Evolutionary conservation across 2,113 vertebrate genomes (phyloP), one percentile per base, ranked within the genome.

Genomic region (Sula dactylatra): DNA sequence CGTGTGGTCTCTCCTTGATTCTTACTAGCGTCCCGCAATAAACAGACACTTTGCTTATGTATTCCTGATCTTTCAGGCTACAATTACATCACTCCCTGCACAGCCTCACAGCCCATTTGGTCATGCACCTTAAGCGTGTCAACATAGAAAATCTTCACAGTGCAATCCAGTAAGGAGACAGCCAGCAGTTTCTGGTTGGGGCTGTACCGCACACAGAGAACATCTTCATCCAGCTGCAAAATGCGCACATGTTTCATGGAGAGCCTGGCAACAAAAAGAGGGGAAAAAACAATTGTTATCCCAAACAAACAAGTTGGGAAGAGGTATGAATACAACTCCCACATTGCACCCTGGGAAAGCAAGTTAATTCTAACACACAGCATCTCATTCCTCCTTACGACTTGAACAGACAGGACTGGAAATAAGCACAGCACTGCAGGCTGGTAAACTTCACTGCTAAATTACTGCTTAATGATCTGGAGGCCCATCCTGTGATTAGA

Each of bases 161-260:
- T 99, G 95, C 99, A 99, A 97, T 99, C 99, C 25, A 99, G 95
- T 77, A 99, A 90, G 52, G 99, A 99, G 42, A 98, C 98, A 9
- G 99, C 99, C 95, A 99, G 85, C 84, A 99, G 97, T 21, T 99
- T 98, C 85, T 99, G 98, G 87, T 98, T 98, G 29, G 99, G 99
- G 93, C 99, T 99, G 89, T 98, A 98, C 73, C 98, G 98, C 82
- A 99, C 99, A 85, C 99, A 99, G 58, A 99, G 96, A 24, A 99
- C 99, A 4, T 99, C 99, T 79, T 99, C 99, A 74, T 99, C 99
- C 95, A 99, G 93, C 95, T 99, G 99, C 83, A 99, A 97, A 11
- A 98, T 84, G 3, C 99, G 99, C 4, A 97, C 98, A 25, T 99
- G 99, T 66, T 98, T 99, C 97, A 99, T 78, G 7, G 99, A 99